Evolutionary conservation across 2,113 vertebrate species (phyloP).

Genomic region (Enhydra lutris): DNA sequence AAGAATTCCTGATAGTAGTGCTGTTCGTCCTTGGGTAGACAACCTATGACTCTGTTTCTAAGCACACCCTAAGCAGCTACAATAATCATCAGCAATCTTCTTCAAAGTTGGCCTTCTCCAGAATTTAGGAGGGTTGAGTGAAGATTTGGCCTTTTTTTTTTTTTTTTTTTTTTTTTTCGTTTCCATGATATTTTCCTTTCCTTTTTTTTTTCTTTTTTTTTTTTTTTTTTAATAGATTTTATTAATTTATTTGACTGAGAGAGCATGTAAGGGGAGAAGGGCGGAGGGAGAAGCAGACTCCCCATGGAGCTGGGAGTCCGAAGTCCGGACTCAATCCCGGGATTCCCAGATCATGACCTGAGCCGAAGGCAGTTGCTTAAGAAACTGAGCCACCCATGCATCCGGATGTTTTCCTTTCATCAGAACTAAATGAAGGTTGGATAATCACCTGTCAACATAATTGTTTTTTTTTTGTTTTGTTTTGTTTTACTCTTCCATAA

Average conservation of each 20-base stretch:
- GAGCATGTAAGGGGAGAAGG: no score
- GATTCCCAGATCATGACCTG: no score
- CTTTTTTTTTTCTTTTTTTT: not conserved
- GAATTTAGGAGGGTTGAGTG: no score
- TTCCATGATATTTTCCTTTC: not conserved
- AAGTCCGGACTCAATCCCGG: rapidly evolving
- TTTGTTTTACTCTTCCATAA: not conserved
- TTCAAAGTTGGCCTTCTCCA: no score
- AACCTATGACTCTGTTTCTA: not conserved
- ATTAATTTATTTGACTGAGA: no score
- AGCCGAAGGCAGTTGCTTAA: no score
- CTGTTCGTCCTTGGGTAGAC: not conserved
- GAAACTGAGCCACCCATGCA: no score
- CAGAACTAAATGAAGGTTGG: not conserved
- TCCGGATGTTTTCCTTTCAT: not conserved
- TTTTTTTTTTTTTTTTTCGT: no score
- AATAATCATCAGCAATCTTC: not conserved
- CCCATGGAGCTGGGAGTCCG: no score
- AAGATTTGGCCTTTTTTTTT: no score
- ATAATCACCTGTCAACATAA: not conserved
- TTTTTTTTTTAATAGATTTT: not conserved
- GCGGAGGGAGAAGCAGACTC: no score
- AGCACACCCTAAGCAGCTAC: not conserved
- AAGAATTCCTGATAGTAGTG: not conserved
- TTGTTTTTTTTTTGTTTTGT: not conserved